Base-by-base conservation (phyloP, 2,888 invertebrate species). In the Amphiduros pacificus region DNA sequence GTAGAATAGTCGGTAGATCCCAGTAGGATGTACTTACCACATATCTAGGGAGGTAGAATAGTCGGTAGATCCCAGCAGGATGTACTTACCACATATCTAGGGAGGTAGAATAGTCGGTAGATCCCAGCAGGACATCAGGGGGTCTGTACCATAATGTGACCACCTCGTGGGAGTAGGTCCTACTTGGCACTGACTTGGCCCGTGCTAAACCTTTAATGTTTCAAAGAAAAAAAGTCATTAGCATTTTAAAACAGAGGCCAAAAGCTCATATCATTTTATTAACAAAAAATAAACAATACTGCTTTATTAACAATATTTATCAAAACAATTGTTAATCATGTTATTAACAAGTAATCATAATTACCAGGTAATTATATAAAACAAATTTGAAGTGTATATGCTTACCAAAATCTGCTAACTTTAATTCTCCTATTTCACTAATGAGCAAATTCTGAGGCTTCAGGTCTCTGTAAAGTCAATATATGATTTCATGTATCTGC, bases 111-210 rank as follows among this genome's bases (percentile, higher is more conserved):
- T 89, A 89, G 70, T 87, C 86, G 5, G 97, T 97, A 74, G 94
- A 95, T 71, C 99, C 98, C 67, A 99, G 88, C 44, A 99, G 88
- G 31, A 99, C 98, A 84, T 99, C 99, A 62, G 99, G 99, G 64
- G 99, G 98, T 79, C 98, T 88, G 84, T 99, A 99, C 98, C 98
- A 98, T 68, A 98, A 85, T 67, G 97, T 98, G 72, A 98, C 98
- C n/a, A 85, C 85, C 85, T 99, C 98, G 83, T 97, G 94, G 17
- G 95, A 95, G 85, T 97, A 99, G 52, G 98, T 99, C 84, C 95
- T 93, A 82, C 94, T 95, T 66, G 98, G 98, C 70, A 99, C 97
- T 64, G 96, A 96, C 86, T 98, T 98, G 76, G 98, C 98, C 74
- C 99, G 88, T 68, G 98, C 98, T 73, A 99, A 85, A 70, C 96